Evolutionary conservation across 2,888 invertebrate genomes (phyloP), one percentile per base, ranked within the genome.

Genomic region (Caenorhabditis sulstoni): DNA sequence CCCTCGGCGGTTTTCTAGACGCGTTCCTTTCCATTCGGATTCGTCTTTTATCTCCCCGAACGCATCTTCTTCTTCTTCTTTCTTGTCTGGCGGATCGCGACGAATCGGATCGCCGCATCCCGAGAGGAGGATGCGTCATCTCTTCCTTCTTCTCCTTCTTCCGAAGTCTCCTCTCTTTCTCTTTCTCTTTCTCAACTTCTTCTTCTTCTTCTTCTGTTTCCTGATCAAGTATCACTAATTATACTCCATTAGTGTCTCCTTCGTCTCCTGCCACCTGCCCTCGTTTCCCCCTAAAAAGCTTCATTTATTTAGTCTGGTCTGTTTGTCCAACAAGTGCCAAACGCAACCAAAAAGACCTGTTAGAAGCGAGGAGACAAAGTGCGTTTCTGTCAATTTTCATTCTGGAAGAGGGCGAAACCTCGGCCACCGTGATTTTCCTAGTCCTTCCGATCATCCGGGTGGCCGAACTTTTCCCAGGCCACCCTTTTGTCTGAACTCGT

Each of bases 211-310:
- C 39, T 8, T n/a, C 23, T n/a, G 47, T 12, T 44, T 47, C 44
- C 39, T 58, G 18, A 52, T 61, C 53, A 53, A 74, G 59, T 74
- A 61, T 66, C 61, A 65, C 65, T 65, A 65, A 74, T 74, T 74
- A n/a, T n/a, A 74, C 58, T 74, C 73, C 64, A 74, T 74, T 74
- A 74, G 59, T 50, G 22, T 49, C 67, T 58, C 47, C 53, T 50
- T 14, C 45, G 35, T 52, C 53, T 29, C 59, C 16, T 35, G 11
- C 52, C 29, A 29, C 29, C 29, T 29, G n/a, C n/a, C n/a, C n/a
- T n/a, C n/a, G 20, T 44, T 47, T 37, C 49, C 44, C 45, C 41
- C 37, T 16, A 55, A 61, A 70, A 61, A 53, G 68, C 67, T 57
- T 58, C 59, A 58, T 70, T 61, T 70, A 70, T 55, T 64, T 64